Percentiles rank a stretch among this genome's conserved stretches.
phyloP scores from a whole-genome alignment of 2,888 invertebrate species.

The Lithophane leautieri region DNA sequence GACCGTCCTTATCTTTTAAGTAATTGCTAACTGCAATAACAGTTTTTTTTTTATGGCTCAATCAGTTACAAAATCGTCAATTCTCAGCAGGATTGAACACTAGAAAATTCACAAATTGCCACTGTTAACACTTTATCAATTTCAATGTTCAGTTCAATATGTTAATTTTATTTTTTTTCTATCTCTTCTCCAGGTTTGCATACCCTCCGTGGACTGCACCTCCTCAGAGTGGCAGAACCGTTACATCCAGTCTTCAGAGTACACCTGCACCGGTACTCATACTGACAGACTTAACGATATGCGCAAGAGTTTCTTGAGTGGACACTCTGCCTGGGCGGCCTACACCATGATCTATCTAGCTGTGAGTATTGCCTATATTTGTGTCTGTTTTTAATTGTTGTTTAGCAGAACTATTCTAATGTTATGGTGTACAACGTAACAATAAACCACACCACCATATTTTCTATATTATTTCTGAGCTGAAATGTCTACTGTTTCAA shows the following conservation, averaged over 20 bases:
- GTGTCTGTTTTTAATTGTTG: background rate
- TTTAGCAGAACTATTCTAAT: background rate
- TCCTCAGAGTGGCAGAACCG: conserved; percentile 88
- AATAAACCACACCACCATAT: too few species aligned
- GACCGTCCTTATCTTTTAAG: too few species aligned
- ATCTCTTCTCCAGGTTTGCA: conserved; percentile 92
- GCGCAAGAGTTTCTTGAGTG: conserved; percentile 96
- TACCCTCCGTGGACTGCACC: conserved; percentile 93
- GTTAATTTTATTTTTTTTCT: background rate
- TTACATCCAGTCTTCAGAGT: conserved; percentile 93
- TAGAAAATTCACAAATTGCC: too few species aligned
- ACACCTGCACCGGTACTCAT: conserved; percentile 90
- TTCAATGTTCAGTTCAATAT: too few species aligned
- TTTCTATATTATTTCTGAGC: too few species aligned
- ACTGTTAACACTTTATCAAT: too few species aligned
- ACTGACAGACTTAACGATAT: conserved; percentile 91
- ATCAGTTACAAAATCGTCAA: too few species aligned
- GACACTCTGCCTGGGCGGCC: conserved; percentile 96
- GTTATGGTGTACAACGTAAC: too few species aligned
- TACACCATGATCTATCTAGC: conserved; percentile 95
- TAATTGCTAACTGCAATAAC: too few species aligned
- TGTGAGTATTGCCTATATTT: conserved; percentile 90
- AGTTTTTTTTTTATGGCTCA: too few species aligned
- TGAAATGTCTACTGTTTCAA: too few species aligned
- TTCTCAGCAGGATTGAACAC: too few species aligned